Evolutionary conservation across 2,888 invertebrate genomes (phyloP), one percentile per base, ranked within the genome.

Genomic region (Chymomyza fuscimana): DNA sequence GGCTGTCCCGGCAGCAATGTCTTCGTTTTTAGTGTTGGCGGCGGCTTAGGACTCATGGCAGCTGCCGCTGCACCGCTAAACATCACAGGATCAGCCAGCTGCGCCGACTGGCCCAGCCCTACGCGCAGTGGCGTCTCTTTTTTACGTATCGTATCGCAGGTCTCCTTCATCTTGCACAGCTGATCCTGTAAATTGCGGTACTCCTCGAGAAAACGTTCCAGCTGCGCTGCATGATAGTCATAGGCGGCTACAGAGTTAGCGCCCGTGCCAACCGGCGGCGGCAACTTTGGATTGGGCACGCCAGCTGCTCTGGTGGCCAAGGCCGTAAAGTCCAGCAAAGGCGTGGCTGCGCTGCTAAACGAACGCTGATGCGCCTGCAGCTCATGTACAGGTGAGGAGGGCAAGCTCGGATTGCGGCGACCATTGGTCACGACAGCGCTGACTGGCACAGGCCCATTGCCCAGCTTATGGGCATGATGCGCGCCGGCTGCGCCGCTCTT

Each of bases 181-280:
- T 96, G 95, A 88, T 95, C 95, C 89, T 96, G 95, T 69, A 96
- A 93, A 81, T 93, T 94, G 79, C 96, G 93, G 88, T 96, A 96
- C 89, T 96, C 96, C 86, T 96, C 95, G 59, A 96, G 93, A 90
- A 96, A 96, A 68, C 95, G 93, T 87, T 96, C 96, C 74, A 96
- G 92, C 89, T 96, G 96, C 16, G 96, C 95, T 0, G 96, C 95
- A 89, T 96, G 95, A 86, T 96, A 96, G 88, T 96, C 96, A 90
- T 95, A 96, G 19, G 94, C 93, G 60, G 93, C 93, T 60, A 94
- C 93, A 71, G 93, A 93, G 1, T 93, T 92, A 15, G 89, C 88
- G 10, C 90, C 84, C 0, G 62, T 75, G 0, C 60, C 66, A 1
- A 63, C 56, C 19, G 73, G 52, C 1, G 69, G 60, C 51, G 73